Conservation (phyloP, 2,888 invertebrate genomes). For the Drosophila demipolita region DNA sequence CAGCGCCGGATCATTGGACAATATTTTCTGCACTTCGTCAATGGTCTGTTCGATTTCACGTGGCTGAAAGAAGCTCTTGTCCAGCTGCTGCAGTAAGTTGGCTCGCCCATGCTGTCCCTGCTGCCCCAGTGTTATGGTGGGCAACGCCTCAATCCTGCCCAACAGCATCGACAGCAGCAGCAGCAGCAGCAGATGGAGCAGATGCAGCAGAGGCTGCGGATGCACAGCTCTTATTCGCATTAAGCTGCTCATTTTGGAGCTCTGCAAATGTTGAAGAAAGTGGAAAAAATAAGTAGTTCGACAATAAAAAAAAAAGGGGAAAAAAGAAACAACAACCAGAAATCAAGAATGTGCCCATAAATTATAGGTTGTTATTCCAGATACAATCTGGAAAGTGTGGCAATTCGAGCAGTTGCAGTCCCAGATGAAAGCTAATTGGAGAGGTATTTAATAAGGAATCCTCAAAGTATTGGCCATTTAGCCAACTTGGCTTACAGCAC, state of each 20-base stretch:
- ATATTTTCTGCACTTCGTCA: slow-evolving; percentile 84
- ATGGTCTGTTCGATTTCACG: slow-evolving; percentile 83
- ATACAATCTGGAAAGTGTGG: background rate
- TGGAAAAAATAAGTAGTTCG: background rate
- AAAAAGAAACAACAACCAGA: background rate
- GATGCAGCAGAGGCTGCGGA: background rate
- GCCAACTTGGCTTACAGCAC: background rate
- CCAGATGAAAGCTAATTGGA: background rate
- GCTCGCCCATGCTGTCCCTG: slow-evolving; percentile 22
- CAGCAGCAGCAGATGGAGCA: slow-evolving; percentile 33
- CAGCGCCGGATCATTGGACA: slow-evolving; percentile 83
- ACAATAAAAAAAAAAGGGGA: background rate
- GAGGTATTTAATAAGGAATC: background rate
- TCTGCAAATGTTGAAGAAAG: slow-evolving; percentile 7
- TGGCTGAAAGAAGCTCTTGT: slow-evolving; percentile 72
- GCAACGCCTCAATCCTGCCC: slow-evolving; percentile 42
- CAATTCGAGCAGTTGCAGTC: background rate
- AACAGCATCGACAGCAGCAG: slow-evolving; percentile 34
- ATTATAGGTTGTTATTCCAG: background rate
- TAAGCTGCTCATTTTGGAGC: slow-evolving; percentile 27
- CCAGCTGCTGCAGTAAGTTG: slow-evolving; percentile 70
- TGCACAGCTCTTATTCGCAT: slow-evolving; percentile 3
- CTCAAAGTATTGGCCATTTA: background rate
- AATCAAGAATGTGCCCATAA: background rate
- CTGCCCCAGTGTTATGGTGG: slow-evolving; percentile 62